Base-by-base conservation (phyloP, 2,113 vertebrate genomes). In the Ornithorhynchus anatinus region DNA sequence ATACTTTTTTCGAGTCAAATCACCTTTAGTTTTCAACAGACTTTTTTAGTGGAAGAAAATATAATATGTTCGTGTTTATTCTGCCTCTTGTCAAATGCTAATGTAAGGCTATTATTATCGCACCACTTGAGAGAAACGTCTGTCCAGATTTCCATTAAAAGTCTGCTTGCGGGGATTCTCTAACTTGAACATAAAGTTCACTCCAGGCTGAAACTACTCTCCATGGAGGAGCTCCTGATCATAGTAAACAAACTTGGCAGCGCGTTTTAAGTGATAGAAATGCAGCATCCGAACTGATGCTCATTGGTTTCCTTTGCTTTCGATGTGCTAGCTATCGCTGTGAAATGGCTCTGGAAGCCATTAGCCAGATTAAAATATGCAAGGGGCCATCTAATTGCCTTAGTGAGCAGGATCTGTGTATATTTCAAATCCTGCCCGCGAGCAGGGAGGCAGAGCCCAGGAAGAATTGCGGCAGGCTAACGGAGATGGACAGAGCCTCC, bases 21-120 rank as follows among this genome's bases (percentile, higher is more conserved):
- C 72, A 82, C 84, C 81, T 88, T 87, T 88, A 79, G 82, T 85
- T 91, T 88, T 81, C 77, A 72, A 31, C 39, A 77, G 73, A n/a
- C 64, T 69, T 62, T 81, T 56, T 83, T 80, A 84, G 79, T 81
- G 51, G 61, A 59, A 44, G 84, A 82, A 88, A 83, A 84, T 82
- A 72, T 52, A 62, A 15, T 61, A 37, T 67, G 79, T 80, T 81
- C 63, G 69, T 63, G 77, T 56, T 78, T 72, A 63, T 72, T 71
- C 57, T 47, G 66, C 69, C 72, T 76, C 65, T 57, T 69, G 81
- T 89, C 44, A 82, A 89, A 81, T 39, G 31, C 70, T 74, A 78
- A 81, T 67, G 44, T 66, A 78, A 77, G 84, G 56, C 69, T 71
- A 38, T 84, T 83, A 75, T 71, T 72, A 54, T 58, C 69, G 42